Evolutionary conservation across 2,113 vertebrate species (phyloP).

Genomic region (Neopipo cinnamomea): DNA sequence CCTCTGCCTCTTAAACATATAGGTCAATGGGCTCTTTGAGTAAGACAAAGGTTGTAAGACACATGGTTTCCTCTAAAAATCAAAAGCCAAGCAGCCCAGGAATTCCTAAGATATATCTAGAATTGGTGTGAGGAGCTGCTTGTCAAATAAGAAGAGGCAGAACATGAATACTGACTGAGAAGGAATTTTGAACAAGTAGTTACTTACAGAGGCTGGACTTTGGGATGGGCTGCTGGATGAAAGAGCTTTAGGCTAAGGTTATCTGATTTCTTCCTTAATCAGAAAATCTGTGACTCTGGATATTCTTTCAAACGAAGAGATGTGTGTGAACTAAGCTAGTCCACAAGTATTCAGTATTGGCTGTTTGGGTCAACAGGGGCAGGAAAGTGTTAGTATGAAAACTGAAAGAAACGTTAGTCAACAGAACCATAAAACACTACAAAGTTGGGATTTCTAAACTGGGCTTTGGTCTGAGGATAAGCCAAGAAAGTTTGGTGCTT

Average conservation of each 20-base stretch:
- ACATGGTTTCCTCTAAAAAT: neutral
- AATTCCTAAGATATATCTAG: neutral
- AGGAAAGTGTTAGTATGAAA: neutral
- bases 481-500: neutral
- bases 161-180: neutral
- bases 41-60: neutral
- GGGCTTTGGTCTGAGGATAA: neutral
- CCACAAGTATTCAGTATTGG: neutral
- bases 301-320: neutral
- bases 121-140: neutral
- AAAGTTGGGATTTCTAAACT: neutral
- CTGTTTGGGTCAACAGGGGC: neutral
- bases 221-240: neutral
- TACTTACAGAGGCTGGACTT: neutral
- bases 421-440: neutral
- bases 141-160: neutral
- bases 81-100: neutral
- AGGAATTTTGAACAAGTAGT: neutral
- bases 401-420: neutral
- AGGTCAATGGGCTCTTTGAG: neutral
- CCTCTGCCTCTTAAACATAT: neutral
- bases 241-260: neutral
- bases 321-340: neutral
- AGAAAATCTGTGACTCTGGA: neutral
- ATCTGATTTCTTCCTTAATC: neutral